Percentiles rank a stretch among this genome's conserved stretches.
Conservation (phyloP, 2,797 vertebrate genomes). For the Erethizon dorsatum region DNA sequence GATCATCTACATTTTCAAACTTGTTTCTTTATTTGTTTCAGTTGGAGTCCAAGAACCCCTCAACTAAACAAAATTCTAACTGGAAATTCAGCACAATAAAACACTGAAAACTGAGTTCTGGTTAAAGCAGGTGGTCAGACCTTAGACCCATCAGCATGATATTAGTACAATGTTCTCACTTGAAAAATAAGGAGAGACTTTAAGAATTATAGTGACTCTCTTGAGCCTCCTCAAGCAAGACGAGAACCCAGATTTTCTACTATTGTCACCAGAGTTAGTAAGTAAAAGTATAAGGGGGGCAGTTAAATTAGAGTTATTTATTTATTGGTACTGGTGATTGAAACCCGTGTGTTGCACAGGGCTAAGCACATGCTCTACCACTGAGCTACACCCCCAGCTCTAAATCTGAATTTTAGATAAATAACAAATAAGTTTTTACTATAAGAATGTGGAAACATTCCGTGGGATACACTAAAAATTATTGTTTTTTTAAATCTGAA, state of each 20-base stretch:
- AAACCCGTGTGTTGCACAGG: not conserved
- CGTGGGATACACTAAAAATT: not conserved
- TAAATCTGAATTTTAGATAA: not conserved
- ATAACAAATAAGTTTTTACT: not conserved
- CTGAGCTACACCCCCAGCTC: not conserved
- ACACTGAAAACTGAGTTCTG: slow-evolving; percentile 17
- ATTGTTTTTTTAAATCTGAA: not conserved
- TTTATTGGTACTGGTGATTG: not conserved
- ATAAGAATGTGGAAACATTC: not conserved
- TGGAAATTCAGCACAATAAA: slow-evolving; percentile 23
- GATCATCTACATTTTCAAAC: not conserved
- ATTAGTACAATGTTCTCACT: not conserved
- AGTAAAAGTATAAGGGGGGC: not conserved
- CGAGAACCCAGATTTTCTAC: not conserved
- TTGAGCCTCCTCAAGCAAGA: not conserved
- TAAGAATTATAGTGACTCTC: not conserved
- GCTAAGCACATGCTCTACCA: not conserved
- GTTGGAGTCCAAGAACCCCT: not conserved
- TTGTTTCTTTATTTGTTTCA: not conserved
- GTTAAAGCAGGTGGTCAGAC: not conserved
- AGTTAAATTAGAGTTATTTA: not conserved
- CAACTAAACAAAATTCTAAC: not conserved
- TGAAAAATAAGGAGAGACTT: slow-evolving; percentile 46
- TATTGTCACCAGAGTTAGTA: not conserved
- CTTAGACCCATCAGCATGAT: not conserved